phyloP scores from a whole-genome alignment of 2,888 invertebrate species.

The Epistrophe eligans region DNA sequence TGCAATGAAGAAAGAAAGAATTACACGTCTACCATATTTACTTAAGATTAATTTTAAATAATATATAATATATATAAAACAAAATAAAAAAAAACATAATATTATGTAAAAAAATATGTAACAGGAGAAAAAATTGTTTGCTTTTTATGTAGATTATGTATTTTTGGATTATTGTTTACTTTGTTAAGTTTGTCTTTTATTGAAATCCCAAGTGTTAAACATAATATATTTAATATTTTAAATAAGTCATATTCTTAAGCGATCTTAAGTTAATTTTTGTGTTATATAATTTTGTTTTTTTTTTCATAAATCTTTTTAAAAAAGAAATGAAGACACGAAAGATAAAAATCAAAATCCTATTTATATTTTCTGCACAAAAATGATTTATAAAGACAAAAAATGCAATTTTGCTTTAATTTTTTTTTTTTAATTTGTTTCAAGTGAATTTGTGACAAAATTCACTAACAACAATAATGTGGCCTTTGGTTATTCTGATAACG shows the following conservation, averaged over 20 bases:
- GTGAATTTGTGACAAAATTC: constrained; percentile 50
- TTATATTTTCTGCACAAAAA: constrained; percentile 19
- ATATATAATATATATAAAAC: constrained; percentile 50
- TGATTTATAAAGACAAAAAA: constrained; percentile 11
- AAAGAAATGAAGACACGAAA: not conserved
- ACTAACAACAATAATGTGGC: constrained; percentile 76
- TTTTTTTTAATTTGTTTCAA: constrained; percentile 4
- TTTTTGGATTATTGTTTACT: constrained; percentile 30
- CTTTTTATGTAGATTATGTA: constrained; percentile 27
- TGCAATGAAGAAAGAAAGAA: constrained; percentile 42
- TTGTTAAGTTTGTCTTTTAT: constrained; percentile 30
- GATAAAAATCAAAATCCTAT: constrained; percentile 3
- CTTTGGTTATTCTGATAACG: constrained; percentile 75
- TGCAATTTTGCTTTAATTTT: not conserved
- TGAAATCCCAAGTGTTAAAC: constrained; percentile 28
- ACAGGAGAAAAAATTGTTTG: constrained; percentile 16
- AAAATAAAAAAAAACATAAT: constrained; percentile 52
- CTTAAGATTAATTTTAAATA: constrained; percentile 66
- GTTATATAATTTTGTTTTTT: constrained; percentile 3
- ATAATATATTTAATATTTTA: constrained; percentile 33
- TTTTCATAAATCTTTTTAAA: not conserved
- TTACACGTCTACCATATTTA: constrained; percentile 71
- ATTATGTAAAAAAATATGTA: constrained; percentile 1
- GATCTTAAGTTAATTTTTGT: not conserved
- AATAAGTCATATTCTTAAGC: constrained; percentile 14